Evolutionary conservation across 2,888 invertebrate species (phyloP), one percentile per base, ranked within the genome.

Genomic region (Keiferia lycopersicella): DNA sequence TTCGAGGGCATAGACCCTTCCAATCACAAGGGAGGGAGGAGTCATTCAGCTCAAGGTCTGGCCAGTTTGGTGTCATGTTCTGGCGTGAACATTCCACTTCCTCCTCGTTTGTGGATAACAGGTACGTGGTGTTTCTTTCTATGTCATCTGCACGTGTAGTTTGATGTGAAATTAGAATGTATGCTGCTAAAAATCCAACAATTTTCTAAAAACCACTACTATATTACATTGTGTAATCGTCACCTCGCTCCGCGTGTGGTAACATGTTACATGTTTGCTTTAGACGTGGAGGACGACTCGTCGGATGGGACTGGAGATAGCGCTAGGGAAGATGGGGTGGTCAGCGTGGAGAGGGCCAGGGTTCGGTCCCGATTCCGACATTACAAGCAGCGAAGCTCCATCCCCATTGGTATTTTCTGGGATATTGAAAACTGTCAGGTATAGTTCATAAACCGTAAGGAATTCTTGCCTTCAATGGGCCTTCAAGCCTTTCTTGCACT

Each of bases 371-470:
- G 91, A 22, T 88, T 83, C 65, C 81, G 91, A 26, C 86, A 89
- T 68, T 85, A 89, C 66, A 90, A 89, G 72, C 79, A 83, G 65
- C 78, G 82, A 66, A 73, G 79, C 30, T 72, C 72, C 60, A 67
- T 64, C 50, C 96, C 96, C 1, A 94, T 97, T 76, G 97, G 97
- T 60, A 96, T 97, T 70, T 97, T 97, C 86, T 98, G 98, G 98
- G 98, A 98, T 82, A 97, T 98, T 77, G 97, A 98, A 90, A 98
- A 98, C 84, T 97, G 97, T 83, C 95, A 95, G 85, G 95, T 95
- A 84, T 76, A n/a, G 77, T 26, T 14, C 18, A 18, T 18, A 14
- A 22, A 10, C 22, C 0, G 8, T 18, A 14, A 30, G 14, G 34
- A 34, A 34, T 1, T 53, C 26, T 53, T n/a, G 34, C 12, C 11